Evolutionary conservation across 2,888 invertebrate genomes (phyloP), one percentile per base, ranked within the genome.

Genomic region (Lypha dubia): DNA sequence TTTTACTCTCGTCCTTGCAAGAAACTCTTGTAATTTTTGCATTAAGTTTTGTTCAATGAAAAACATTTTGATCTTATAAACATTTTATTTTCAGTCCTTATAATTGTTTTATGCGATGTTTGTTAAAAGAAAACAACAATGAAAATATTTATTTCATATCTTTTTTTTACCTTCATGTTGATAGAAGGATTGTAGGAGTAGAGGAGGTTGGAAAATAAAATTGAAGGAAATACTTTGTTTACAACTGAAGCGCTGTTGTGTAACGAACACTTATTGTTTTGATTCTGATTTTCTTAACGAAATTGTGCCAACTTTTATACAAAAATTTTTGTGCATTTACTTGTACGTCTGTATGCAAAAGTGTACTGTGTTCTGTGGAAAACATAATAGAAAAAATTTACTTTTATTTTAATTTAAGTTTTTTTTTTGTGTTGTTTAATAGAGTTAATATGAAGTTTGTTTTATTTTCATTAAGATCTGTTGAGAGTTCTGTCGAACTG

Each of bases 151-250:
- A 1, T 46, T 8, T 1, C 17, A 17, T 24, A n/a, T n/a, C n/a
- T n/a, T n/a, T n/a, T 28, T 44, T 3, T 87, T 90, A 91, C 91
- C 91, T 91, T 91, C 91, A 91, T 91, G 90, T 91, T 92, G 90
- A 87, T 79, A 84, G 68, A 79, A 73, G 86, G 85, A 83, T 81
- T 80, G n/a, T 53, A 79, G 67, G 63, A 77, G 73, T 56, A 80
- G 83, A 86, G 77, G 83, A 86, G 77, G 65, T 62, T 53, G 63
- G 74, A 86, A 79, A 83, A 62, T 53, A 38, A 67, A n/a, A 41
- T 65, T 41, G 63, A 70, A 67, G 53, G 44, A 65, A 76, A 62
- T 73, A 67, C 49, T n/a, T n/a, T 76, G 15, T 82, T 65, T 76
- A 13, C 44, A 82, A 84, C 85, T 83, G 73, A 84, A 86, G 58